A percentile compares a stretch with the other conserved stretches of the same genome.
These are phyloP conservation scores for Rhagoletis zephyria DNA, from an alignment of 1,140 invertebrate species.

Conservation along the genomic window DNA sequence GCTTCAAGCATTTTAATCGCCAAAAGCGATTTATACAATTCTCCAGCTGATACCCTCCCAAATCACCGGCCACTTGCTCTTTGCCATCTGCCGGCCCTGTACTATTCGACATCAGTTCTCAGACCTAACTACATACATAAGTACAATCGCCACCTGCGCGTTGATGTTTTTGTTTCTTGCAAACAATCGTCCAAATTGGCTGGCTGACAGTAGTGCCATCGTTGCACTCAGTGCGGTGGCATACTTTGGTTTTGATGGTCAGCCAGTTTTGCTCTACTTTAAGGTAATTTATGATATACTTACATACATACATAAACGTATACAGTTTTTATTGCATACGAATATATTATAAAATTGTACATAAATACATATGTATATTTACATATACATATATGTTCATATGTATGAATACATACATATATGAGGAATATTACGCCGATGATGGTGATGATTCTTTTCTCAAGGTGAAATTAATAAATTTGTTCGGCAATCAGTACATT, in stretches of 20 bases:
- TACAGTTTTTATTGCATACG: not conserved
- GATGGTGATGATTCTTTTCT: no score
- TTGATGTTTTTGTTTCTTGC: not conserved
- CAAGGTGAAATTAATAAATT: no score
- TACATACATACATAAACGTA: slow-evolving; percentile 11
- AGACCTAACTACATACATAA: not conserved
- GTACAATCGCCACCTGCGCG: slow-evolving; percentile 14
- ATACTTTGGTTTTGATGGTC: slow-evolving; percentile 37
- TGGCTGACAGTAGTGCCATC: not conserved
- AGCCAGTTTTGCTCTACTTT: slow-evolving; percentile 40
- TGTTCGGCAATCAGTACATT: no score
- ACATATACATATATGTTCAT: no score
- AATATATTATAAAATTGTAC: not conserved
- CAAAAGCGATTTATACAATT: not conserved
- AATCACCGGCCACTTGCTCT: not conserved
- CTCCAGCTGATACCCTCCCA: not conserved
- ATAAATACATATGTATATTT: not conserved
- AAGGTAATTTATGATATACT: slow-evolving; percentile 30
- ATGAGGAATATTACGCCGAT: no score
- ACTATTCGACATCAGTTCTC: not conserved
- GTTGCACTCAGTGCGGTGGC: slow-evolving; percentile 21
- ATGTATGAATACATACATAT: no score
- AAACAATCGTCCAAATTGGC: slow-evolving; percentile 12
- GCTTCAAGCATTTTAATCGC: not conserved
- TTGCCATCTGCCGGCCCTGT: slow-evolving; percentile 35